Evolutionary conservation across 2,888 invertebrate species (phyloP).

Genomic region (Nemotelus nigrinus): DNA sequence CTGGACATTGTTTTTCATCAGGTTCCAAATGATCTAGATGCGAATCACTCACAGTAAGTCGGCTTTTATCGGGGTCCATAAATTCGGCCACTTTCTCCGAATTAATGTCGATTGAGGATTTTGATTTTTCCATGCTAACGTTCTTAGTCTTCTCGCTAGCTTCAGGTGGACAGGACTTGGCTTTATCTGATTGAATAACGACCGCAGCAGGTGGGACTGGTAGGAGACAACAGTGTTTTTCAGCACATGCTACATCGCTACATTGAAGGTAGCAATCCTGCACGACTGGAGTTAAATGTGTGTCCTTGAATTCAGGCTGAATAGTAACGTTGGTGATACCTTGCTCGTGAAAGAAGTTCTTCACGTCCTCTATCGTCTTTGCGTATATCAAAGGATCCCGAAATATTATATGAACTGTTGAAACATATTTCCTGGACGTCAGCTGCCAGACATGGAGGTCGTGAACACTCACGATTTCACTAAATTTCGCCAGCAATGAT

Average conservation of each 20-base stretch:
- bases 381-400: slow-evolving; percentile 71
- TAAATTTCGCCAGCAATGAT: slow-evolving; percentile 73
- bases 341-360: slow-evolving; percentile 79
- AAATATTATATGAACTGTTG: slow-evolving; percentile 85
- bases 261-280: slow-evolving; percentile 65
- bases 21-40: not conserved
- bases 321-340: slow-evolving; percentile 87
- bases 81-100: not conserved
- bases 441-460: slow-evolving; percentile 92
- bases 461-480: slow-evolving; percentile 80
- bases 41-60: not conserved
- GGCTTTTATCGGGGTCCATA: not conserved
- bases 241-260: slow-evolving; percentile 62
- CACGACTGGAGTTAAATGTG: slow-evolving; percentile 51
- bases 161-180: not conserved
- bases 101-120: slow-evolving; percentile 5
- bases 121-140: slow-evolving; percentile 2
- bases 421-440: slow-evolving; percentile 80
- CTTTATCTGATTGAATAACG: not conserved
- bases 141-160: not conserved
- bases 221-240: slow-evolving; percentile 63
- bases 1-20: not conserved
- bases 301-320: slow-evolving; percentile 80
- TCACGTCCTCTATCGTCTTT: slow-evolving; percentile 71
- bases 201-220: not conserved